Percentiles rank a stretch among this genome's conserved stretches.
phyloP scores from a whole-genome alignment of 2,888 invertebrate genomes.

The Abscondita cerata region DNA sequence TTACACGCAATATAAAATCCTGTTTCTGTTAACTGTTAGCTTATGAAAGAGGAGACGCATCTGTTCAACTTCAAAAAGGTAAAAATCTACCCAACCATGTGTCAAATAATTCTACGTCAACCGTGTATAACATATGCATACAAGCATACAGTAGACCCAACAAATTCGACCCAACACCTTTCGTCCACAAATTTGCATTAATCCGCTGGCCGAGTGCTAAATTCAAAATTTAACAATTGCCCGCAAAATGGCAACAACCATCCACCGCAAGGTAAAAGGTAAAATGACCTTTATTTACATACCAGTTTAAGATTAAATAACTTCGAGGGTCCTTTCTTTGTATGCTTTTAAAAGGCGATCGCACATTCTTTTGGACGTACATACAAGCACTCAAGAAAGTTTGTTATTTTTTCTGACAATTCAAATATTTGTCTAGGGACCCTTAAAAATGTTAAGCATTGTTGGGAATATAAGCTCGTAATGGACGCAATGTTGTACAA shows the following conservation, averaged over 20 bases:
- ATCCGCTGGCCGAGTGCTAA: not conserved
- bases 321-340: not conserved
- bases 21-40: too few species aligned
- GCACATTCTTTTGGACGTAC: constrained; percentile 1
- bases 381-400: not conserved
- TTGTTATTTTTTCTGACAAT: not conserved
- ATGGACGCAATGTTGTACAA: too few species aligned
- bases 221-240: constrained; percentile 5
- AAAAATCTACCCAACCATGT: constrained; percentile 4
- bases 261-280: not conserved
- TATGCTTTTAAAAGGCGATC: constrained; percentile 4
- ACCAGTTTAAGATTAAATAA: not conserved
- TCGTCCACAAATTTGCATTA: not conserved
- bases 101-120: not conserved
- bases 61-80: constrained; percentile 1
- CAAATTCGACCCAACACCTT: not conserved
- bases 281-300: constrained; percentile 4
- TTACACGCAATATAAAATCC: too few species aligned
- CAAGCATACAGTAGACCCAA: not conserved
- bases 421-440: not conserved
- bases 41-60: not conserved
- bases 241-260: constrained; percentile 1
- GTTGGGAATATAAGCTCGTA: too few species aligned
- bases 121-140: not conserved
- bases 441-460: not conserved